phyloP scores from a whole-genome alignment of 2,797 vertebrate genomes.

The Aulostomus chinensis region DNA sequence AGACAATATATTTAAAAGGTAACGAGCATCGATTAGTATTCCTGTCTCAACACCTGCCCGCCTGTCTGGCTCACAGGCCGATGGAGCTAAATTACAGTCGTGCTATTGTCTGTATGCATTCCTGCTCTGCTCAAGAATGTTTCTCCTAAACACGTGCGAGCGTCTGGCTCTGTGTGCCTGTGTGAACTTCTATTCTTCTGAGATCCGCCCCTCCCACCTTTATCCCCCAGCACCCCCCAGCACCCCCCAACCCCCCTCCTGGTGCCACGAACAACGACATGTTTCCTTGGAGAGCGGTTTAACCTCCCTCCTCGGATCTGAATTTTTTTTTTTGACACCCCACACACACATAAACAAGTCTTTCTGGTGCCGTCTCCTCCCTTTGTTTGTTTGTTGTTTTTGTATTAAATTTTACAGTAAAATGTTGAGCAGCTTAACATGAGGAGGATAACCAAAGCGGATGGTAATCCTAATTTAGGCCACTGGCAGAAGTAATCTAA shows the following conservation, averaged over 20 bases:
- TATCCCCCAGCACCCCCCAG: constrained; percentile 16
- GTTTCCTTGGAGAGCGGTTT: constrained; percentile 57
- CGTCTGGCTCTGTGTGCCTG: constrained; percentile 23
- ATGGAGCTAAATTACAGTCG: constrained; percentile 46
- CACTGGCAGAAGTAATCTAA: constrained; percentile 38
- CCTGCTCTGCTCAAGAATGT: constrained; percentile 27
- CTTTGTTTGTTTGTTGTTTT: constrained; percentile 60
- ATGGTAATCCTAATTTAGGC: constrained; percentile 63
- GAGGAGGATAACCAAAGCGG: constrained; percentile 55
- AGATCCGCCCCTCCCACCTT: constrained; percentile 40
- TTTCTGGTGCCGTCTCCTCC: constrained; percentile 5
- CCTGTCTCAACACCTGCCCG: constrained; percentile 23
- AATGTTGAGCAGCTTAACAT: constrained; percentile 50
- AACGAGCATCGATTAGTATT: constrained; percentile 71
- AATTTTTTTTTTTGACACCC: constrained; percentile 10
- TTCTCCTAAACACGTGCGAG: too few species aligned
- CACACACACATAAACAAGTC: background rate
- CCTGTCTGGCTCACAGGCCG: constrained; percentile 15
- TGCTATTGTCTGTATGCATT: constrained; percentile 57
- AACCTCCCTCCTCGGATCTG: too few species aligned
- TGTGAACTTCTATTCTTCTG: constrained; percentile 45
- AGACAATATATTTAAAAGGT: constrained; percentile 56
- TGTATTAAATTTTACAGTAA: constrained; percentile 56
- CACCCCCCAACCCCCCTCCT: constrained; percentile 13
- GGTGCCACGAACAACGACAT: constrained; percentile 59